A percentile compares a stretch with the other conserved stretches of the same genome.
These are phyloP conservation scores for Procapra przewalskii DNA, from an alignment of 2,113 vertebrate species.

Conservation along the genomic window DNA sequence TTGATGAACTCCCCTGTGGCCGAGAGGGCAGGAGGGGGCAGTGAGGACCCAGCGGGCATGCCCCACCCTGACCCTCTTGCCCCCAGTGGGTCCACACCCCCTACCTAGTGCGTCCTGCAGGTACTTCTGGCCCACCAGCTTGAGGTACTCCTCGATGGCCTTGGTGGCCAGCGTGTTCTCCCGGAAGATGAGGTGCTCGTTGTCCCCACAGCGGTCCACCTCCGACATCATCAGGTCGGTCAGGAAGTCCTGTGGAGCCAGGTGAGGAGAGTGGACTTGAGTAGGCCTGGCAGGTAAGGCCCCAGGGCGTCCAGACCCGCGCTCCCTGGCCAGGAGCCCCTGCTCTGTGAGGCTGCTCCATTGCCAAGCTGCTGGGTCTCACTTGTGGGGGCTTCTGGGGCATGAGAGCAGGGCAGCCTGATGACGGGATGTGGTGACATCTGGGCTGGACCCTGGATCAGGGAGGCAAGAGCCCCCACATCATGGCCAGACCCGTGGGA, in stretches of 20 bases:
- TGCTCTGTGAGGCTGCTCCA: background rate
- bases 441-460: background rate
- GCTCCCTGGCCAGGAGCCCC: background rate
- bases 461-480: background rate
- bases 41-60: background rate
- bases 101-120: slow-evolving; percentile 97
- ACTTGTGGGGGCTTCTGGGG: background rate
- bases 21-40: background rate
- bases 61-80: background rate
- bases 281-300: background rate
- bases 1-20: slow-evolving; percentile 97
- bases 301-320: background rate
- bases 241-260: slow-evolving; percentile 92
- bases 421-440: background rate
- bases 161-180: slow-evolving; percentile 98
- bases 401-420: background rate
- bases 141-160: slow-evolving; percentile 99
- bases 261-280: background rate
- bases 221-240: slow-evolving; percentile 99
- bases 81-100: background rate
- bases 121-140: slow-evolving; percentile 99
- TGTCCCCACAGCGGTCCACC: slow-evolving; percentile 98
- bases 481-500: rapidly evolving
- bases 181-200: slow-evolving; percentile 98
- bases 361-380: background rate